A percentile compares a stretch with the other conserved stretches of the same genome.
phyloP scores from a whole-genome alignment of 2,888 invertebrate species.

The Amblyjoppa proteus region DNA sequence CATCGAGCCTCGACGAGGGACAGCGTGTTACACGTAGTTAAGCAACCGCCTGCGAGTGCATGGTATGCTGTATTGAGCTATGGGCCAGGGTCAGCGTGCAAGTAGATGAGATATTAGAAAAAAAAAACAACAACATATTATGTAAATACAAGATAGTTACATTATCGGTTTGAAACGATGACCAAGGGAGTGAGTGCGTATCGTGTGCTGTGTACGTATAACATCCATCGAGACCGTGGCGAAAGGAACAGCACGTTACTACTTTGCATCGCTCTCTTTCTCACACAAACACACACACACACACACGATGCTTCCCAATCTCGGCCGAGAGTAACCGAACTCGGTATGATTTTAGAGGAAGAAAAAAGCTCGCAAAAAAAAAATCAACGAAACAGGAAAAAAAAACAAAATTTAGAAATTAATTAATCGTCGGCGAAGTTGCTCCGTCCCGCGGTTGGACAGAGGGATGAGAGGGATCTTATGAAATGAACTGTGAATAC shows the following conservation, averaged over 20 bases:
- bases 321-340: neutral
- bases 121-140: conserved; percentile 39
- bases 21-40: conserved; percentile 55
- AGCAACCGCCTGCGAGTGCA: conserved; percentile 84
- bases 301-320: neutral
- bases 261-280: conserved; percentile 15
- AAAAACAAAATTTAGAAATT: neutral
- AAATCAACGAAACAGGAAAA: neutral
- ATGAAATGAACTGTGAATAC: conserved; percentile 61
- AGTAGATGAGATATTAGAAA: conserved; percentile 78
- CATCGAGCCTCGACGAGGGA: conserved; percentile 43
- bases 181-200: conserved; percentile 40
- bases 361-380: neutral
- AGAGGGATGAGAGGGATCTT: conserved; percentile 17
- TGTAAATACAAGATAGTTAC: conserved; percentile 41
- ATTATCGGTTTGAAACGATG: conserved; percentile 26
- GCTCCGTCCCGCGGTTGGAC: conserved; percentile 26
- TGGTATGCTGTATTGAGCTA: conserved; percentile 84
- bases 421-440: conserved; percentile 5
- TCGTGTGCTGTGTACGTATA: conserved; percentile 35
- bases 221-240: neutral
- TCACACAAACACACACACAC: neutral
- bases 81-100: conserved; percentile 82
- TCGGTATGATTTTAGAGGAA: neutral
- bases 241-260: conserved; percentile 8